These are phyloP conservation scores for Pemphredon lugubris DNA, from an alignment of 2,888 invertebrate genomes.

Conservation along the genomic window DNA sequence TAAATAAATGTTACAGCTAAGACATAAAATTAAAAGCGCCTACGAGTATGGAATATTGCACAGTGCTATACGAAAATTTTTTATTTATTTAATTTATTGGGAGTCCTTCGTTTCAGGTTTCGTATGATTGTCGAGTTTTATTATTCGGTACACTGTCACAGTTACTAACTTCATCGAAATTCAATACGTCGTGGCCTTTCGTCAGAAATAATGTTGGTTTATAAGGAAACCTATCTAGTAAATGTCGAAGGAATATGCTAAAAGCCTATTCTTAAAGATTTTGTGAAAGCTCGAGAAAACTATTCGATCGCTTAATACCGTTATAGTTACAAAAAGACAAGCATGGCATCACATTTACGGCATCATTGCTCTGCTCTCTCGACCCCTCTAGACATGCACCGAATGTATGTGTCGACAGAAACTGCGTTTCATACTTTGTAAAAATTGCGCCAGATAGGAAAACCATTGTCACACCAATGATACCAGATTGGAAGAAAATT, in stretches of 20 bases:
- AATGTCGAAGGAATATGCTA: background rate
- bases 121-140: no score
- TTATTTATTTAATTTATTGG: background rate
- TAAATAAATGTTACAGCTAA: no score
- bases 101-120: no score
- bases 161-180: background rate
- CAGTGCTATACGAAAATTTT: background rate
- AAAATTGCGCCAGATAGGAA: constrained; percentile 34
- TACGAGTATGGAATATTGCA: background rate
- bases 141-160: no score
- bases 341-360: constrained; percentile 49
- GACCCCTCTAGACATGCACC: constrained; percentile 52
- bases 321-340: constrained; percentile 37
- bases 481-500: constrained; percentile 38
- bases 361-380: constrained; percentile 58
- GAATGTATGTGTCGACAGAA: constrained; percentile 34
- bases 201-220: background rate
- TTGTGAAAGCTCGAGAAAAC: no score
- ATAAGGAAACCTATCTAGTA: background rate
- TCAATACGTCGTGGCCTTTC: background rate
- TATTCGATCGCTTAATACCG: background rate
- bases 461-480: constrained; percentile 29
- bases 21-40: background rate
- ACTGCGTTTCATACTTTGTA: constrained; percentile 31
- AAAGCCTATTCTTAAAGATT: no score